Evolutionary conservation across 2,888 invertebrate species (phyloP).

Genomic region (Patella depressa): DNA sequence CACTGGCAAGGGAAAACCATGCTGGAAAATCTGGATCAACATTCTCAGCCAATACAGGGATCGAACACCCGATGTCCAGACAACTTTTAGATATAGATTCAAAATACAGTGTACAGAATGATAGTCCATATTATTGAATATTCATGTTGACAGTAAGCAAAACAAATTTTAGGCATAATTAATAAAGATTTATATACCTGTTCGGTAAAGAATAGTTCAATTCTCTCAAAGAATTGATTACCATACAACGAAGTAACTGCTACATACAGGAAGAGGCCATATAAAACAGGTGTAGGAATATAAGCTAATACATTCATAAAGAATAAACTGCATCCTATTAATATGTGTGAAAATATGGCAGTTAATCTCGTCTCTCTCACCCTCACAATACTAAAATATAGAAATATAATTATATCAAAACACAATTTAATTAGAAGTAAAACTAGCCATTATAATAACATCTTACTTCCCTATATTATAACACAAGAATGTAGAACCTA

Average conservation of each 20-base stretch:
- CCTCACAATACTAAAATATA: constrained; percentile 72
- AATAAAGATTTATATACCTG: constrained; percentile 68
- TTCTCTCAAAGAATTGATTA: constrained; percentile 76
- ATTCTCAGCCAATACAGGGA: too few relatives aligned
- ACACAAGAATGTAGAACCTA: background rate
- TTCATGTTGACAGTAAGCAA: too few relatives aligned
- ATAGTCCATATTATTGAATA: too few relatives aligned
- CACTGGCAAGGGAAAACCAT: too few relatives aligned
- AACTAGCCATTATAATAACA: background rate
- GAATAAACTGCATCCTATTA: constrained; percentile 75
- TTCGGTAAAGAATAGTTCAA: constrained; percentile 75
- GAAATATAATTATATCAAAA: background rate
- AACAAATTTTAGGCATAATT: too few relatives aligned
- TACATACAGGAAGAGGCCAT: constrained; percentile 76
- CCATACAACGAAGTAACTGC: constrained; percentile 75
- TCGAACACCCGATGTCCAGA: too few relatives aligned
- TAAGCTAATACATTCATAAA: constrained; percentile 73
- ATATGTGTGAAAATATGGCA: constrained; percentile 74
- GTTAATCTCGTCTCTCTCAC: constrained; percentile 76
- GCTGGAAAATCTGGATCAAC: too few relatives aligned
- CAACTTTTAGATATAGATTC: background rate
- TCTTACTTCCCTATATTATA: background rate
- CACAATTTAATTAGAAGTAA: background rate
- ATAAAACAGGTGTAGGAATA: constrained; percentile 76
- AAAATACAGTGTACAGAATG: background rate